A percentile compares a stretch with the other conserved stretches of the same genome.
Evolutionary conservation across 1,140 invertebrate species (phyloP).

Genomic region (Drosophila kurseongensis): DNA sequence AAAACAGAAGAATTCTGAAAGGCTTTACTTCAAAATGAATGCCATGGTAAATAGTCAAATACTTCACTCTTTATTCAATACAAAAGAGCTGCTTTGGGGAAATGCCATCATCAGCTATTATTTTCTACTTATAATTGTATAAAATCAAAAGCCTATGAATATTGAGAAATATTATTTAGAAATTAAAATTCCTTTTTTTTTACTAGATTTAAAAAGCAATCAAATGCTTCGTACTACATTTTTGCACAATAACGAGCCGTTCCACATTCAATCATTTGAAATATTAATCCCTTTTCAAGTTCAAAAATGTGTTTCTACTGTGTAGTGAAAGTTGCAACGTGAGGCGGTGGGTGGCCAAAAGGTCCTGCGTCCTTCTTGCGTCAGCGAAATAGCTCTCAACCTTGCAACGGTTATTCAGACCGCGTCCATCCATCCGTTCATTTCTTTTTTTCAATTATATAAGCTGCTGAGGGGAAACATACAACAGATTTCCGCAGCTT

Average conservation of each 20-base stretch:
- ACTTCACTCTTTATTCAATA: not conserved
- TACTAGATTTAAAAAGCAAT: no score
- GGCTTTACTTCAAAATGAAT: not conserved
- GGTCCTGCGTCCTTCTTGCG: conserved; percentile 22
- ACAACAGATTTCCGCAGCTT: conserved; percentile 26
- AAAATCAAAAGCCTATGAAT: not conserved
- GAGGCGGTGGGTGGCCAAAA: not conserved
- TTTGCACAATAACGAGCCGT: not conserved
- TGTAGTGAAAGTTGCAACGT: conserved; percentile 5
- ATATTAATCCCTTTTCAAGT: not conserved
- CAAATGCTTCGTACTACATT: no score
- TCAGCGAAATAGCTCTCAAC: conserved; percentile 15
- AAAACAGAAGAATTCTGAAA: not conserved
- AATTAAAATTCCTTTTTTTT: no score
- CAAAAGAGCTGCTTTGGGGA: no score
- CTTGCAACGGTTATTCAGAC: conserved; percentile 30
- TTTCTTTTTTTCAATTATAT: conserved; percentile 34
- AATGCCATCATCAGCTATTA: no score
- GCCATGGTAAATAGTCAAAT: no score
- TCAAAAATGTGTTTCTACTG: not conserved
- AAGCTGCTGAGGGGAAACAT: conserved; percentile 21
- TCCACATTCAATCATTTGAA: no score
- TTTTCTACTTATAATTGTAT: no score
- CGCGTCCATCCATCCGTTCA: conserved; percentile 12
- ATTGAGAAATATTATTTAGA: not conserved